Evolutionary conservation across 2,797 vertebrate genomes (phyloP).

Genomic region (Leptoclinus maculatus): DNA sequence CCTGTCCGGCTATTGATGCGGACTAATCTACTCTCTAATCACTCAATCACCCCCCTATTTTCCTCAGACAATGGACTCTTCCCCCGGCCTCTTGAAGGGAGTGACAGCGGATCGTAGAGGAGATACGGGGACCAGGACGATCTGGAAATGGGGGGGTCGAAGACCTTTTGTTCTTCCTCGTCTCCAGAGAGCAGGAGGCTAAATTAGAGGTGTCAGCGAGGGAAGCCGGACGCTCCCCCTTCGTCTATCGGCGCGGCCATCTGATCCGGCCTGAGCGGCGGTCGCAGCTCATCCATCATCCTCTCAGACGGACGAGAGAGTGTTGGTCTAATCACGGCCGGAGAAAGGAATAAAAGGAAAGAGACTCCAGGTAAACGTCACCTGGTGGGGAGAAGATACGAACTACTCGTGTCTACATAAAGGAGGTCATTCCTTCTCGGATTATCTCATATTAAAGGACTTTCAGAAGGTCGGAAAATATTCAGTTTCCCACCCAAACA

Average conservation of each 20-base stretch:
- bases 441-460: too few relatives aligned
- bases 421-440: too few relatives aligned
- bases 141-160: conserved; percentile 16
- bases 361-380: conserved; percentile 9
- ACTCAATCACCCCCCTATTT: conserved; percentile 53
- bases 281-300: conserved; percentile 93
- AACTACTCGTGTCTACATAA: too few relatives aligned
- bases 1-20: conserved; percentile 34
- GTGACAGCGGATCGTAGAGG: conserved; percentile 55
- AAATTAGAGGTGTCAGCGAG: conserved; percentile 78
- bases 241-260: conserved; percentile 84
- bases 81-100: conserved; percentile 26
- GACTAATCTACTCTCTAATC: conserved; percentile 70
- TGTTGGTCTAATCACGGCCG: neutral
- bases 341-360: neutral
- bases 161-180: conserved; percentile 72
- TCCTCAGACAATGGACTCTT: conserved; percentile 67
- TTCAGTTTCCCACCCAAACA: too few relatives aligned
- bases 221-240: conserved; percentile 27
- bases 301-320: conserved; percentile 32
- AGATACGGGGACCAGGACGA: conserved; percentile 50
- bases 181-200: conserved; percentile 56
- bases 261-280: conserved; percentile 80
- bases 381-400: neutral
- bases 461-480: too few relatives aligned